Conservation (phyloP, 2,797 vertebrate species). For the Microctenopoma stevenorrisi region DNA sequence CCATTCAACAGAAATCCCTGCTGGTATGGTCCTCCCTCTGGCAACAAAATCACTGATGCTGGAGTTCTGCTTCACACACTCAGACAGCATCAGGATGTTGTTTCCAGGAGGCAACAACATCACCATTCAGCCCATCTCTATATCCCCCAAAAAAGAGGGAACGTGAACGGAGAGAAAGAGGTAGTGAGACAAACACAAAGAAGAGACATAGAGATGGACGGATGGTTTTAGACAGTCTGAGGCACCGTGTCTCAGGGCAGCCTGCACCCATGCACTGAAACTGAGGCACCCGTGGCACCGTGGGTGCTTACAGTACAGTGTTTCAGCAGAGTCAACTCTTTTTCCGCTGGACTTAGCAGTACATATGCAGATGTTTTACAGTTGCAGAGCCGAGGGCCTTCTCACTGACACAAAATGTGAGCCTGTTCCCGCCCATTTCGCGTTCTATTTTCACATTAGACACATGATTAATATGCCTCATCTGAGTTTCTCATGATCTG, state of each 20-base stretch:
- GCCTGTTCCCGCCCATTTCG: slow-evolving; percentile 46
- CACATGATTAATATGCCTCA: slow-evolving; percentile 54
- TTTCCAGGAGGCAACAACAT: slow-evolving; percentile 84
- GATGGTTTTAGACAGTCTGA: slow-evolving; percentile 59
- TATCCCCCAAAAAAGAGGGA: not conserved
- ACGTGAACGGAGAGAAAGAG: not conserved
- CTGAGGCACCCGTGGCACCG: slow-evolving; percentile 34
- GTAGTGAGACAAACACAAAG: not conserved
- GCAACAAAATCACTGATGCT: slow-evolving; percentile 98
- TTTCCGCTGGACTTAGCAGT: slow-evolving; percentile 69
- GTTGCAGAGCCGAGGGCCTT: slow-evolving; percentile 26
- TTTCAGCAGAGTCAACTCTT: slow-evolving; percentile 60
- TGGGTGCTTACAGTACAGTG: slow-evolving; percentile 41
- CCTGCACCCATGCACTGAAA: slow-evolving; percentile 7
- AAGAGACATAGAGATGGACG: slow-evolving; percentile 55
- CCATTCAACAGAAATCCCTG: slow-evolving; percentile 30
- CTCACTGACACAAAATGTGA: slow-evolving; percentile 40
- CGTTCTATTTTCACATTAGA: slow-evolving; percentile 66
- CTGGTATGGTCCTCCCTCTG: slow-evolving; percentile 80
- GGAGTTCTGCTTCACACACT: slow-evolving; percentile 89
- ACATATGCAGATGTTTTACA: slow-evolving; percentile 52
- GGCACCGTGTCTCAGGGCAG: slow-evolving; percentile 7
- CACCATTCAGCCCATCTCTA: slow-evolving; percentile 67
- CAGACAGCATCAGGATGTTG: slow-evolving; percentile 93
- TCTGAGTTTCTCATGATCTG: slow-evolving; percentile 47